phyloP scores from a whole-genome alignment of 2,888 invertebrate genomes.

The Dromius quadrimaculatus region DNA sequence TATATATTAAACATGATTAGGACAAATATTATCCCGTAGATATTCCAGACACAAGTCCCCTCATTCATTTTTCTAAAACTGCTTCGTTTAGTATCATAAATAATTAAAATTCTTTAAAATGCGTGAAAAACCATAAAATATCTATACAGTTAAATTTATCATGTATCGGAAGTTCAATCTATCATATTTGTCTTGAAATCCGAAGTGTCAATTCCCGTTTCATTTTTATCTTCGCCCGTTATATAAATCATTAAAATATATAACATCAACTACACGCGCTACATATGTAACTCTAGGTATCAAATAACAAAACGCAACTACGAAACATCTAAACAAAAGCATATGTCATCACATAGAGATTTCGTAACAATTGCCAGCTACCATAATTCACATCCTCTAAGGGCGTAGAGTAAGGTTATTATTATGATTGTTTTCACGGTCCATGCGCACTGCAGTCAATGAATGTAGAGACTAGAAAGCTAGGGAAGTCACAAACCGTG shows the following conservation, averaged over 20 bases:
- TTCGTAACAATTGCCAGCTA: background rate
- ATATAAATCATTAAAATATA: background rate
- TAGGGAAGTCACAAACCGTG: conserved; percentile 60
- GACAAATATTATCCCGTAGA: too few species aligned
- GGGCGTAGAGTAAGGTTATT: background rate
- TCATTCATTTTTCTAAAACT: too few species aligned
- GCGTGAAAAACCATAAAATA: too few species aligned
- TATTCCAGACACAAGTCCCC: too few species aligned
- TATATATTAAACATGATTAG: too few species aligned
- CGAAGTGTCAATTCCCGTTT: too few species aligned
- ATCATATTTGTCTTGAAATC: too few species aligned
- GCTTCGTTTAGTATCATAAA: too few species aligned
- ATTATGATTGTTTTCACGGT: conserved; percentile 50
- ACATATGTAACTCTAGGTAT: conserved; percentile 1
- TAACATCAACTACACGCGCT: background rate
- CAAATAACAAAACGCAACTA: background rate
- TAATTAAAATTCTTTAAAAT: too few species aligned
- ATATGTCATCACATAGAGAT: background rate
- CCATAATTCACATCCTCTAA: background rate
- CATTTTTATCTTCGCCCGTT: too few species aligned
- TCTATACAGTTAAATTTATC: too few species aligned
- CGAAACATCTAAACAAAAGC: conserved; percentile 22
- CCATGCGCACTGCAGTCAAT: conserved; percentile 8
- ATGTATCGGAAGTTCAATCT: too few species aligned
- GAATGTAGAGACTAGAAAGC: conserved; percentile 3